phyloP scores from a whole-genome alignment of 35 echinoderm and acorn worm genomes.

The Stichopus chloronotus region DNA sequence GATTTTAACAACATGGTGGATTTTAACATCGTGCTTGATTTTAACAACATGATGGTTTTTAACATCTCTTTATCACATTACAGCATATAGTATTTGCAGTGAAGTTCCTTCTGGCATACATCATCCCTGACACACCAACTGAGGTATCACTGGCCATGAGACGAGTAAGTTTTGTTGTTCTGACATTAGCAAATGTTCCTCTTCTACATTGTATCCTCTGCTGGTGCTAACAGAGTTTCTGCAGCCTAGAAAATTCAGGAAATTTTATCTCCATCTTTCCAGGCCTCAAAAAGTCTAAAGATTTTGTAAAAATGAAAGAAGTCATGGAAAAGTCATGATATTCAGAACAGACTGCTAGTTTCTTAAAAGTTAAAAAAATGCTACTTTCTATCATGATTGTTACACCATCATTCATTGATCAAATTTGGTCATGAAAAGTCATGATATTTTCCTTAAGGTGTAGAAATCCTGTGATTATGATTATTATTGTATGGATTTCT shows the following conservation, averaged over 20 bases:
- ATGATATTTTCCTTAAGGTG: too few relatives aligned
- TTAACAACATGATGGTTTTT: too few relatives aligned
- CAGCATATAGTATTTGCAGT: conserved; percentile 96
- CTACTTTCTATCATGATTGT: too few relatives aligned
- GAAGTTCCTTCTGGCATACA: conserved; percentile 87
- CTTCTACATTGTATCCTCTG: background rate
- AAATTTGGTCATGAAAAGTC: too few relatives aligned
- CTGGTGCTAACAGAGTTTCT: background rate
- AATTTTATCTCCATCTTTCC: background rate
- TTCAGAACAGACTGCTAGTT: too few relatives aligned
- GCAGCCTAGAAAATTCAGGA: background rate
- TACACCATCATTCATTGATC: too few relatives aligned
- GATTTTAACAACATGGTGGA: too few relatives aligned
- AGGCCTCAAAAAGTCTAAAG: background rate
- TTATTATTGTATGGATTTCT: too few relatives aligned
- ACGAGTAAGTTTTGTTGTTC: conserved; percentile 70
- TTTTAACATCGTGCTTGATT: too few relatives aligned
- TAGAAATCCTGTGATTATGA: too few relatives aligned
- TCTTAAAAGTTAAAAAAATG: too few relatives aligned
- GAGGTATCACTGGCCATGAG: conserved; percentile 85
- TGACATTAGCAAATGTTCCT: background rate
- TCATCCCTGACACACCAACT: conserved; percentile 91
- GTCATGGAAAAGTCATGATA: too few relatives aligned
- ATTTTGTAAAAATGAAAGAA: background rate
- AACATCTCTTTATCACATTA: background rate